Evolutionary conservation across 2,797 vertebrate species (phyloP), one percentile per base, ranked within the genome.

Genomic region (Hirundo rustica): DNA sequence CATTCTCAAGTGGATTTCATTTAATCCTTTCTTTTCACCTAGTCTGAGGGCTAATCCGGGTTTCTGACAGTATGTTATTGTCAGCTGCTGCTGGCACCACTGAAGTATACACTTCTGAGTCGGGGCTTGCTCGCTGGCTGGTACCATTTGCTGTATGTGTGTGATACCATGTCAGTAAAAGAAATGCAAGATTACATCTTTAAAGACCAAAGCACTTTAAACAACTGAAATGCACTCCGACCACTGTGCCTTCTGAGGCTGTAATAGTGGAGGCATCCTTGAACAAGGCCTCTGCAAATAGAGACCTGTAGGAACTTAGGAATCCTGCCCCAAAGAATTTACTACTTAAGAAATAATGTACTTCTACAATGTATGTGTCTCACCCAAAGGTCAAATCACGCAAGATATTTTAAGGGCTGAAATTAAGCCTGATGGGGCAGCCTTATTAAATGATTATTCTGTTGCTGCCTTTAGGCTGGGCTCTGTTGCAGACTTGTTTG

Each of bases 391-490:
- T 82, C 57, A 64, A 82, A 36, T 90, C 80, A 68, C 0, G 1
- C 47, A 79, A 73, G 16, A n/a, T 34, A 53, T 80, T 90, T 88
- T 67, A 92, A 89, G 77, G 60, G 72, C 64, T 93, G 74, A 95
- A 96, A 95, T 93, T 90, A 95, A 75, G 67, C 57, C 87, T 94
- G 80, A 68, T 88, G 71, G 80, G 30, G 50, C 62, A 90, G 80
- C 55, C 26, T 89, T 88, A 94, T 85, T 94, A 92, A 95, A 93
- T 67, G 14, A 25, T 82, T 85, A 0, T 9, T 68, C 55, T 82
- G 54, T 78, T 87, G 65, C 82, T 97, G 95, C 92, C 95, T 96
- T 88, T 92, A 95, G 94, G 95, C 93, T 95, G 88, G 85, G 65
- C 74, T 88, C 89, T 75, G 61, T 96, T 96, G 67, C 94, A 93